These are phyloP conservation scores for Prietella phreatophila DNA, from an alignment of 2,113 vertebrate genomes.

Conservation along the genomic window DNA sequence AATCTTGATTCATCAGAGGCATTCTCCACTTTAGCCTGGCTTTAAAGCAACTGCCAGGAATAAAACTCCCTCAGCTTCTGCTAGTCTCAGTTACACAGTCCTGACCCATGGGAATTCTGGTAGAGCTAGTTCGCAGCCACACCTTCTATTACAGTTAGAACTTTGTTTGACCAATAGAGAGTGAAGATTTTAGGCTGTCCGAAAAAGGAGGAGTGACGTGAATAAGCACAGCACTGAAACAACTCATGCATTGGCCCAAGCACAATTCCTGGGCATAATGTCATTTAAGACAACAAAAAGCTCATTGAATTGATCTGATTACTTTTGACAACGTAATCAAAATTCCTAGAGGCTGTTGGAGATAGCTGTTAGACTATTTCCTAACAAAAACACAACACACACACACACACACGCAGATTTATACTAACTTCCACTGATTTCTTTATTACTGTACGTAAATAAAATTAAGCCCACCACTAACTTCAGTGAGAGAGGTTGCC, in stretches of 20 bases:
- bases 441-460: not conserved
- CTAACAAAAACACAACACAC: not conserved
- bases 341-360: constrained; percentile 49
- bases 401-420: not conserved
- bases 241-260: constrained; percentile 34
- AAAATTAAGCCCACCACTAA: not conserved
- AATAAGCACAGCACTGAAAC: constrained; percentile 56
- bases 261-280: constrained; percentile 26
- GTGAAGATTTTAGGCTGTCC: constrained; percentile 61
- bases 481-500: not conserved
- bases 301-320: constrained; percentile 51
- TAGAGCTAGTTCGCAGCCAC: constrained; percentile 72
- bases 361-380: not conserved
- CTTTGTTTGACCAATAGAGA: constrained; percentile 61
- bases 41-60: constrained; percentile 25
- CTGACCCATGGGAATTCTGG: constrained; percentile 73
- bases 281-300: constrained; percentile 52
- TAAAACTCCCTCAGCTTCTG: constrained; percentile 37
- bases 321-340: constrained; percentile 60
- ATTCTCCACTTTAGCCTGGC: not conserved
- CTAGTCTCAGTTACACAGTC: constrained; percentile 43
- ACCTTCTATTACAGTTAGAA: constrained; percentile 70
- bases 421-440: not conserved
- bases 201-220: constrained; percentile 63
- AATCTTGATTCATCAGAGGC: constrained; percentile 20